Percentiles rank a stretch among this genome's conserved stretches.
Conservation (phyloP, 2,888 invertebrate genomes). For the Drosophila setosimentum region DNA sequence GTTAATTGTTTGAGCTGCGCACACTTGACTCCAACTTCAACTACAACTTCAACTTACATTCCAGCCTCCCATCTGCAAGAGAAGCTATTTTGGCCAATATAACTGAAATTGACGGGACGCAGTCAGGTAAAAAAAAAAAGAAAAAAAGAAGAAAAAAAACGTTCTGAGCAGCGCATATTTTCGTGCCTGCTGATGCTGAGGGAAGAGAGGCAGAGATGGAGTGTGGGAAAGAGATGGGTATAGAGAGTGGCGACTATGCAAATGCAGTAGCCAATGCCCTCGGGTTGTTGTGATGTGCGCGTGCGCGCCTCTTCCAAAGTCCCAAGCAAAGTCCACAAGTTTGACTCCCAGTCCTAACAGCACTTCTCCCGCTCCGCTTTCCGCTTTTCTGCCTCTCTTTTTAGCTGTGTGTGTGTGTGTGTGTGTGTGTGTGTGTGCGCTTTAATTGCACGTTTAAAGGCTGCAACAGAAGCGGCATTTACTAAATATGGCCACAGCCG, state of each 20-base stretch:
- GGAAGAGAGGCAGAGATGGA: slow-evolving; percentile 1
- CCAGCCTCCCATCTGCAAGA: slow-evolving; percentile 21
- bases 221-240: background rate
- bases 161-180: slow-evolving; percentile 39
- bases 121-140: slow-evolving; percentile 37
- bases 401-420: slow-evolving; percentile 11
- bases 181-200: slow-evolving; percentile 12
- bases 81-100: slow-evolving; percentile 69
- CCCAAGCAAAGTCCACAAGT: slow-evolving; percentile 19
- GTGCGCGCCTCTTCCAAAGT: slow-evolving; percentile 55
- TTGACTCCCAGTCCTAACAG: slow-evolving; percentile 43
- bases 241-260: slow-evolving; percentile 75
- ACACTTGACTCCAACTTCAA: slow-evolving; percentile 59
- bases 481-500: slow-evolving; percentile 76
- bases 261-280: slow-evolving; percentile 84
- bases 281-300: slow-evolving; percentile 82
- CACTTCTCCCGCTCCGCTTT: slow-evolving; percentile 24
- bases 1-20: slow-evolving; percentile 73
- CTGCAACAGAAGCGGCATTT: slow-evolving; percentile 79
- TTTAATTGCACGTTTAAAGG: slow-evolving; percentile 81
- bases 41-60: slow-evolving; percentile 8
- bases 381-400: slow-evolving; percentile 2
- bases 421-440: slow-evolving; percentile 60
- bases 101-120: slow-evolving; percentile 67
- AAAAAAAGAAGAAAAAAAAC: slow-evolving; percentile 24